These are phyloP conservation scores for Caenorhabditis panamensis DNA, from an alignment of 2,888 invertebrate species.

Conservation along the genomic window DNA sequence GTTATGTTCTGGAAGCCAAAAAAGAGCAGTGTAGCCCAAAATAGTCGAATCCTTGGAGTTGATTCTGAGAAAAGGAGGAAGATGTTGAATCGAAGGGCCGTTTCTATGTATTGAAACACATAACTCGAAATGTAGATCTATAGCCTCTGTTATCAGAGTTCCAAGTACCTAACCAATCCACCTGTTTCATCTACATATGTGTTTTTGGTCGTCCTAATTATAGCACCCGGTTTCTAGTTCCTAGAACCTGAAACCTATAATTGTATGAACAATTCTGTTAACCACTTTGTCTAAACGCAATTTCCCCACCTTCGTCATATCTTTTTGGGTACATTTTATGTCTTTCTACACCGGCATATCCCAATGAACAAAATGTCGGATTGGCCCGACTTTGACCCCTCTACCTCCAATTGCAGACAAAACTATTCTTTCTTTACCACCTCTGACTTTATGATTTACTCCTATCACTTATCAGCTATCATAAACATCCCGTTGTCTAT, in stretches of 20 bases:
- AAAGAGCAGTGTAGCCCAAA: neutral
- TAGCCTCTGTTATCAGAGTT: too few relatives aligned
- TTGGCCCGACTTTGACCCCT: neutral
- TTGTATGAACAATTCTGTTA: too few relatives aligned
- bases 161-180: too few relatives aligned
- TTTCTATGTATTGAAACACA: neutral
- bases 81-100: neutral
- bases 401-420: conserved; percentile 23
- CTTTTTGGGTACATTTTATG: neutral
- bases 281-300: too few relatives aligned
- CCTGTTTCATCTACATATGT: too few relatives aligned
- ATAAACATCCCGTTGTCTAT: conserved; percentile 38
- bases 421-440: conserved; percentile 35
- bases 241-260: too few relatives aligned
- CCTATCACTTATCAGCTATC: conserved; percentile 14
- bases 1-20: neutral
- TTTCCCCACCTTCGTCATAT: too few relatives aligned
- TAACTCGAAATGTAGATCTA: too few relatives aligned
- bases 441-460: conserved; percentile 24
- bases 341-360: neutral
- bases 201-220: too few relatives aligned
- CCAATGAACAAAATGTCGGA: neutral
- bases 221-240: too few relatives aligned
- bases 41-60: too few relatives aligned
- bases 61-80: neutral